Evolutionary conservation across 1,140 invertebrate genomes (phyloP).

Genomic region (Cotesia vestalis): DNA sequence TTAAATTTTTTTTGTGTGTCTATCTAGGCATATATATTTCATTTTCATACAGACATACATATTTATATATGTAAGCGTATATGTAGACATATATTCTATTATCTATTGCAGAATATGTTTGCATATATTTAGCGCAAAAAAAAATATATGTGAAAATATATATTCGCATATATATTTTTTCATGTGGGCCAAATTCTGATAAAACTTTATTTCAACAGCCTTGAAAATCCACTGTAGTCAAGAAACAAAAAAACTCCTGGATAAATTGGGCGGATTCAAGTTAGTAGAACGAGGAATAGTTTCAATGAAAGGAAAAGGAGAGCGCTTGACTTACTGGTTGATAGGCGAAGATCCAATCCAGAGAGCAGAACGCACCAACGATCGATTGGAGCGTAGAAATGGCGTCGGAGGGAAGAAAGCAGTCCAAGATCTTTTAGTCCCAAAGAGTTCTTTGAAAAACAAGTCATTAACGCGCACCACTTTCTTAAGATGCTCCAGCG

Average conservation of each 20-base stretch:
- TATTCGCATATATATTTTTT: too few species aligned
- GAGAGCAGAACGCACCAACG: constrained; percentile 65
- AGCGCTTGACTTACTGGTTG: constrained; percentile 88
- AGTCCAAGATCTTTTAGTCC: constrained; percentile 50
- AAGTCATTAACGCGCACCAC: constrained; percentile 59
- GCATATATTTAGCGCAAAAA: neutral
- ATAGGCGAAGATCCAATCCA: constrained; percentile 75
- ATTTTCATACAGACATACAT: too few species aligned
- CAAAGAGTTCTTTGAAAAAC: constrained; percentile 75
- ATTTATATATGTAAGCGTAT: too few species aligned
- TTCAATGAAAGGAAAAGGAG: constrained; percentile 87
- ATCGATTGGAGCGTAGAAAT: constrained; percentile 64
- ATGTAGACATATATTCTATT: too few species aligned
- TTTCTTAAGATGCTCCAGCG: constrained; percentile 75
- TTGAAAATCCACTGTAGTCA: constrained; percentile 87
- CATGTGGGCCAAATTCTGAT: neutral
- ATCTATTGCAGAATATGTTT: too few species aligned
- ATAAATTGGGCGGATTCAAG: constrained; percentile 81
- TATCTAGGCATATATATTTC: too few species aligned
- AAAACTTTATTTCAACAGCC: constrained; percentile 64
- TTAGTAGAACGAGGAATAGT: constrained; percentile 81
- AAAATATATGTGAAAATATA: neutral
- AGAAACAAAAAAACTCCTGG: constrained; percentile 77
- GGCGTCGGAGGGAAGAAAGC: constrained; percentile 45
- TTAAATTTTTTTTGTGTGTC: too few species aligned